These are phyloP conservation scores for Trogon surrucura DNA, from an alignment of 2,113 vertebrate species.

Conservation along the genomic window DNA sequence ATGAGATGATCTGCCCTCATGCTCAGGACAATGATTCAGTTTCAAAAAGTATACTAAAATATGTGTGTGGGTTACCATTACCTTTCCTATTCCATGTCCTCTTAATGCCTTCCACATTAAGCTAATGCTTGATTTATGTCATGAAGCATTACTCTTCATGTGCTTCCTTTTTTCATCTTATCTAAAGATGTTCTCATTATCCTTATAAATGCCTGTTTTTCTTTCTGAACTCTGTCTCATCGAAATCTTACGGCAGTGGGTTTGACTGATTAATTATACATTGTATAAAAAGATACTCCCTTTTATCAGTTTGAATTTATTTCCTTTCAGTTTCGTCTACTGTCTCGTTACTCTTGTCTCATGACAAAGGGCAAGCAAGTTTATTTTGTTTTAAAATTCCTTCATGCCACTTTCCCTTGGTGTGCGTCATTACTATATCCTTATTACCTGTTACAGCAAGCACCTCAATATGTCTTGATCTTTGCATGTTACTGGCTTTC, in stretches of 20 bases:
- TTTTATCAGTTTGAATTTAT: conserved; percentile 53
- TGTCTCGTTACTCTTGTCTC: conserved; percentile 11
- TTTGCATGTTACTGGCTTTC: background rate
- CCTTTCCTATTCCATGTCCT: background rate
- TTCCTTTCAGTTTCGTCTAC: conserved; percentile 35
- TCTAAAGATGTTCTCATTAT: conserved; percentile 40
- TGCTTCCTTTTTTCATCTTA: background rate
- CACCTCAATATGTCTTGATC: background rate
- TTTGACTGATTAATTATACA: conserved; percentile 47
- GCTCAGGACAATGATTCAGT: background rate
- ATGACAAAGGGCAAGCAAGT: conserved; percentile 17
- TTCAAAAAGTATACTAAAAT: background rate
- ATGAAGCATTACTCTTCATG: background rate
- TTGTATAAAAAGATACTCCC: background rate
- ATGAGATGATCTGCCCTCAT: background rate
- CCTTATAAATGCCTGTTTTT: conserved; percentile 37
- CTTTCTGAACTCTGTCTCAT: conserved; percentile 8
- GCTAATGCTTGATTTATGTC: background rate
- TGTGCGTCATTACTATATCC: background rate
- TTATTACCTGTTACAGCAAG: background rate
- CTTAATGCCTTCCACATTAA: background rate
- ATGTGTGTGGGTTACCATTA: background rate
- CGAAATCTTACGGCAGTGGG: background rate
- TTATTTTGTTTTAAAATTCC: conserved; percentile 35
- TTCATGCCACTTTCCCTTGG: background rate